Conservation (phyloP, 2,888 invertebrate species). For the Pseudococcus viburni region DNA sequence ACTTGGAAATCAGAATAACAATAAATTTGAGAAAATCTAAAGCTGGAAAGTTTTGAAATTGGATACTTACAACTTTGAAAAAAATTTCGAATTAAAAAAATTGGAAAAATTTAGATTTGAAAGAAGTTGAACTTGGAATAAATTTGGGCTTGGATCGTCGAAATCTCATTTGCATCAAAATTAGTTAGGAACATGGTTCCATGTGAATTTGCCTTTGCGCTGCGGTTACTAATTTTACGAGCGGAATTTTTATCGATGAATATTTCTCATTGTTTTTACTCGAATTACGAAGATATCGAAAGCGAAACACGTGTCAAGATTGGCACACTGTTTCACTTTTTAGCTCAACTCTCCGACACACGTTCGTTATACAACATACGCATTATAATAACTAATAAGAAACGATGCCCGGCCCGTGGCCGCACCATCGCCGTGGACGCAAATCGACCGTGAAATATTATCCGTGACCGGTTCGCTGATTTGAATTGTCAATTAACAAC, state of each 20-base stretch:
- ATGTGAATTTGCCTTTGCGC: too few relatives aligned
- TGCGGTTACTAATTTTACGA: too few relatives aligned
- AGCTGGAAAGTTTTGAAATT: too few relatives aligned
- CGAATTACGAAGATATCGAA: neutral
- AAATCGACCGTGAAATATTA: constrained; percentile 65
- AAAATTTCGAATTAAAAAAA: too few relatives aligned
- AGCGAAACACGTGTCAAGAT: constrained; percentile 18
- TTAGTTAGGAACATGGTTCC: too few relatives aligned
- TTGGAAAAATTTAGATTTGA: too few relatives aligned
- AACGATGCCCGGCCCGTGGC: neutral
- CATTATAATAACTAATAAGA: neutral
- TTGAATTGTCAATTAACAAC: constrained; percentile 45
- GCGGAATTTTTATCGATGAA: neutral
- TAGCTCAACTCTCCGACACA: neutral
- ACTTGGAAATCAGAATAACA: too few relatives aligned
- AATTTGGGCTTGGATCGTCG: too few relatives aligned
- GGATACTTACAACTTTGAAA: too few relatives aligned
- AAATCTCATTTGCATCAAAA: too few relatives aligned
- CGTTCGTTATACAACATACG: neutral
- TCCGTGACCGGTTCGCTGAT: constrained; percentile 61
- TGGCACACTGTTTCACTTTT: constrained; percentile 51
- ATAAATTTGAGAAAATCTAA: too few relatives aligned
- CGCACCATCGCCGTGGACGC: neutral
- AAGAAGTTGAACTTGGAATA: too few relatives aligned
- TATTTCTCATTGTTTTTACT: neutral